phyloP scores from a whole-genome alignment of 2,888 invertebrate genomes.

The Octonoba sinensis region DNA sequence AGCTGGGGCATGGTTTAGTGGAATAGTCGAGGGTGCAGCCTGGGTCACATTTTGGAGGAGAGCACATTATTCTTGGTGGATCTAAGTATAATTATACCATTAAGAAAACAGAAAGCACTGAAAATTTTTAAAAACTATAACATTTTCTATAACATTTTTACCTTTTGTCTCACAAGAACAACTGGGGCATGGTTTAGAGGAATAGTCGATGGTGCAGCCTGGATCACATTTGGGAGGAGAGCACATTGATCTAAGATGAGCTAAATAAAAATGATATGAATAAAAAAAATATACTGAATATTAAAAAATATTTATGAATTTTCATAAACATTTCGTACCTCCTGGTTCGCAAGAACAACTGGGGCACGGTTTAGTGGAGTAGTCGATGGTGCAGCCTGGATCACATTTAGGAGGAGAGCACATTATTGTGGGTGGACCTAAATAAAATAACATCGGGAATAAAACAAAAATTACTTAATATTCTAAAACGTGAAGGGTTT shows the following conservation, averaged over 20 bases:
- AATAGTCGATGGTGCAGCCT: conserved; percentile 19
- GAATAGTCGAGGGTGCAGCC: conserved; percentile 23
- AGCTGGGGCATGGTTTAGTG: conserved; percentile 13
- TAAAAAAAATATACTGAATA: no score
- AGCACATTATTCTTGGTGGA: background rate
- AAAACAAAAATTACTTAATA: no score
- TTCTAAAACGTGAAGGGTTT: no score
- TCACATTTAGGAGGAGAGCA: conserved; percentile 37
- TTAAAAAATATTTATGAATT: no score
- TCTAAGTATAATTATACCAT: no score
- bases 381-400: conserved; percentile 10
- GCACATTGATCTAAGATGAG: background rate
- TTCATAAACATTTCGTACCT: no score
- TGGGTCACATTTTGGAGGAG: conserved; percentile 5
- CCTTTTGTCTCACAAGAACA: background rate
- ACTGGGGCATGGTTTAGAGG: conserved; percentile 15
- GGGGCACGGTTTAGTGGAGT: conserved; percentile 20
- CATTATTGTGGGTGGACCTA: background rate
- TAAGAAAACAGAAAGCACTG: no score
- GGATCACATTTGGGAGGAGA: conserved; percentile 10
- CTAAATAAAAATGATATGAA: no score
- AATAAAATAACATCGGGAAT: no score
- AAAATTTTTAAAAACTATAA: no score
- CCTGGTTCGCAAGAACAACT: conserved; percentile 6
- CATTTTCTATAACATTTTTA: no score